These are phyloP conservation scores for Coturnix japonica DNA, from an alignment of 2,113 vertebrate species.

Conservation along the genomic window DNA sequence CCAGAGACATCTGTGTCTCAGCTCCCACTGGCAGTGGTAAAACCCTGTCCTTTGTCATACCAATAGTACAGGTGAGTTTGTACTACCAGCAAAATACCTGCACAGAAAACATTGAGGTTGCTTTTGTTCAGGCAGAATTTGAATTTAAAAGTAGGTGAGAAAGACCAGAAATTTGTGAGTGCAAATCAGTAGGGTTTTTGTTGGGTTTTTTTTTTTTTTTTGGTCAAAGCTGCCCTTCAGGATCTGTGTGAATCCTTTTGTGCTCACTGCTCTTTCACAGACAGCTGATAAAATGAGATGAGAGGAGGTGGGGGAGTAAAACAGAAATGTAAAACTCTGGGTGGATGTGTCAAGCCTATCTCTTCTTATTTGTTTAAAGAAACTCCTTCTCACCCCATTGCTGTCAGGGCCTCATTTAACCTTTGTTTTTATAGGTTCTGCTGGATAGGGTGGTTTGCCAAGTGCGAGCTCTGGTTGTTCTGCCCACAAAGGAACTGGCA, in stretches of 20 bases:
- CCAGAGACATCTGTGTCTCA: slow-evolving; percentile 92
- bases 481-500: slow-evolving; percentile 96
- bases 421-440: slow-evolving; percentile 79
- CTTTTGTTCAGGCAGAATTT: background rate
- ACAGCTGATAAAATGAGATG: background rate
- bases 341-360: background rate
- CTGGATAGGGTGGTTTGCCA: slow-evolving; percentile 85
- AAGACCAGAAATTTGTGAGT: background rate
- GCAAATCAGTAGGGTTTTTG: background rate
- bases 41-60: slow-evolving; percentile 92
- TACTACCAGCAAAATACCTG: accelerated
- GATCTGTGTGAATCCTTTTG: background rate
- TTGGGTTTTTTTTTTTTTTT: background rate
- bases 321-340: background rate
- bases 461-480: slow-evolving; percentile 87
- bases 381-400: background rate
- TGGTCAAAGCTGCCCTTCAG: background rate
- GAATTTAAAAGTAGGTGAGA: background rate
- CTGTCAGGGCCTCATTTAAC: background rate
- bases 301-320: background rate
- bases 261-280: background rate
- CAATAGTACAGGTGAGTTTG: slow-evolving; percentile 89
- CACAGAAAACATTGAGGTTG: background rate
- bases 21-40: slow-evolving; percentile 97
- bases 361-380: background rate